Evolutionary conservation across 2,888 invertebrate genomes (phyloP), one percentile per base, ranked within the genome.

Genomic region (Neoitamus cyanurus): DNA sequence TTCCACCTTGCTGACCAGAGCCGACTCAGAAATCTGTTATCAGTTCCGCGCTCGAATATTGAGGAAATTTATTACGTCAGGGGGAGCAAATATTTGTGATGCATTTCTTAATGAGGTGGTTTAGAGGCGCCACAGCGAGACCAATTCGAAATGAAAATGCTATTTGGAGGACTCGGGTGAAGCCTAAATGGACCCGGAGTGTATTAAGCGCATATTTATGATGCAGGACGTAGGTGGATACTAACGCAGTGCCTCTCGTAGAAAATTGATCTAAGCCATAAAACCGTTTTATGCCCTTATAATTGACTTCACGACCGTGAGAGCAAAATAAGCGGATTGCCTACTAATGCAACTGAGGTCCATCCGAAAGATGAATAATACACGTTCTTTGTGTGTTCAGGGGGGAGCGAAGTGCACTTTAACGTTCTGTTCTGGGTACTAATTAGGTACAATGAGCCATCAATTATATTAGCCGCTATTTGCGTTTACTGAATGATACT

Each of bases 11-110:
- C 82, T 69, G 82, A 36, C 13, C 69, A 36, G 31, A n/a, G 37
- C 28, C 2, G 28, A n/a, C n/a, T n/a, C 36, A 69, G 82, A 69
- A 82, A 73, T 83, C 69, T 73, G 68, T 84, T 84, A 84, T 84
- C 84, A 80, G 78, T 84, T 78, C 70, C 48, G 78, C 80, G 84
- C 78, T 80, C 58, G 31, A 80, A 84, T 46, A 42, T 30, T 37
- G 48, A 48, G 37, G 31, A 84, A 84, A 84, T 84, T 84, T 84
- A 84, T 84, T 84, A 80, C 84, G 7, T 72, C 31, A 42, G 77
- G 77, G 77, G 75, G 77, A 78, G 46, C 82, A 69, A 82, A 82
- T 82, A 82, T 82, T 82, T 82, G 69, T 82, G 82, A 78, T 30
- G 69, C 83, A 83, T 83, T 83, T 42, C 72, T 37, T 37, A 83